Evolutionary conservation across 2,888 invertebrate species (phyloP).

Genomic region (Pseudeuparius sepicola): DNA sequence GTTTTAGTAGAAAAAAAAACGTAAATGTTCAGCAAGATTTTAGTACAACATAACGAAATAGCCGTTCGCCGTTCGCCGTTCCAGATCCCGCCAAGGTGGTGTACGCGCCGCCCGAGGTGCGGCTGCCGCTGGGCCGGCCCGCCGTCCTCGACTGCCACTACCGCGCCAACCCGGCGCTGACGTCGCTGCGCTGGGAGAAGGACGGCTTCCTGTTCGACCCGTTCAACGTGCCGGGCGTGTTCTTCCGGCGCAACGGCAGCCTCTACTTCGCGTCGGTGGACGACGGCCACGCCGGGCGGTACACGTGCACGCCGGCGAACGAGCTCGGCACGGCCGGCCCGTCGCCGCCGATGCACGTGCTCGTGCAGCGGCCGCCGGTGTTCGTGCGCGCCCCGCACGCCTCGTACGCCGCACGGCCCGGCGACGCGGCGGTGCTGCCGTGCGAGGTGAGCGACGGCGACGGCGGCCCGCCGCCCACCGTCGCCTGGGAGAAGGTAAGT

Average conservation of each 20-base stretch:
- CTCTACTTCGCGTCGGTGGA: constrained; percentile 66
- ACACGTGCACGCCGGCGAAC: constrained; percentile 88
- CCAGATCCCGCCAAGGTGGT: constrained; percentile 86
- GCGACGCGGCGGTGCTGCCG: constrained; percentile 69
- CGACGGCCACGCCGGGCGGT: constrained; percentile 74
- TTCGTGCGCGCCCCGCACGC: constrained; percentile 72
- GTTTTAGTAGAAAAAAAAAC: too few relatives aligned
- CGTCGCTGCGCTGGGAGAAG: constrained; percentile 86
- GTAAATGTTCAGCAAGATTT: too few relatives aligned
- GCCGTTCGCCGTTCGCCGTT: too few relatives aligned
- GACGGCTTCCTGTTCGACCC: constrained; percentile 86
- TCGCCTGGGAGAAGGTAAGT: constrained; percentile 58
- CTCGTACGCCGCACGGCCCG: constrained; percentile 73
- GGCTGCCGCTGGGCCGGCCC: constrained; percentile 71
- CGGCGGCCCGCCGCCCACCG: constrained; percentile 51
- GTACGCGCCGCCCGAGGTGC: constrained; percentile 75
- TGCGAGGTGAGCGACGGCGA: constrained; percentile 69
- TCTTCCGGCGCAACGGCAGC: constrained; percentile 76
- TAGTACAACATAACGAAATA: too few relatives aligned
- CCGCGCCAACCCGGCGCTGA: constrained; percentile 82
- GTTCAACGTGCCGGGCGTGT: constrained; percentile 79
- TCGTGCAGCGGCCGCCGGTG: constrained; percentile 76
- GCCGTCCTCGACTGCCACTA: constrained; percentile 85
- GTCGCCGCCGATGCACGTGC: constrained; percentile 73
- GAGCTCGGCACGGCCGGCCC: constrained; percentile 64